Conservation (phyloP, 2,888 invertebrate species). For the Atethmia centrago region DNA sequence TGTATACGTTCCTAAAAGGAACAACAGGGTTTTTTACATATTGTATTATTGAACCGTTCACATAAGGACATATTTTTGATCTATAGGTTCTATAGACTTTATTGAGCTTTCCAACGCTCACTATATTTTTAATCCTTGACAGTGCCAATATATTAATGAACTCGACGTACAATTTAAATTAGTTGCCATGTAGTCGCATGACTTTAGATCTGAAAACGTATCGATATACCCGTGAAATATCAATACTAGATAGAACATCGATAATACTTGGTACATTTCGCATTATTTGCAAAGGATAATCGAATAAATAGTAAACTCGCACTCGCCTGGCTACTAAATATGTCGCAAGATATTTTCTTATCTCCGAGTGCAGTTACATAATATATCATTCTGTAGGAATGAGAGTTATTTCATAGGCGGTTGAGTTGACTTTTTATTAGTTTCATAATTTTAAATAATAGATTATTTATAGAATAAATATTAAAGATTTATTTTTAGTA, state of each 20-base stretch:
- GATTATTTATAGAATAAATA: conserved; percentile 17
- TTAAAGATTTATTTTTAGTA: conserved; percentile 1
- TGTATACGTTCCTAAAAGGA: no score
- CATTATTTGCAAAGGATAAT: not conserved
- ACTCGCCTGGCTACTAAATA: not conserved
- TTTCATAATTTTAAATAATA: not conserved
- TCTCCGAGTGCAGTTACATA: not conserved
- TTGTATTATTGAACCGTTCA: no score
- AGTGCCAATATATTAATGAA: no score
- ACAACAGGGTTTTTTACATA: no score
- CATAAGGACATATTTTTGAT: no score
- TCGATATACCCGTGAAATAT: not conserved
- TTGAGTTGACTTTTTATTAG: not conserved
- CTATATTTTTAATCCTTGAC: no score
- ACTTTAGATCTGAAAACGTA: not conserved
- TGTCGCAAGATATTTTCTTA: not conserved
- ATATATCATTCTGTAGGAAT: no score
- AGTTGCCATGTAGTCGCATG: not conserved
- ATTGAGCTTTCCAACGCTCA: no score
- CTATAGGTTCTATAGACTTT: no score
- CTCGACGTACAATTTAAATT: no score
- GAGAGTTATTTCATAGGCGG: not conserved
- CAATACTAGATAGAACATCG: no score
- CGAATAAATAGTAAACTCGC: not conserved
- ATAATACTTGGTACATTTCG: not conserved